A percentile compares a stretch with the other conserved stretches of the same genome.
Conservation (phyloP, 1,140 invertebrate species). For the Telenomus remus region DNA sequence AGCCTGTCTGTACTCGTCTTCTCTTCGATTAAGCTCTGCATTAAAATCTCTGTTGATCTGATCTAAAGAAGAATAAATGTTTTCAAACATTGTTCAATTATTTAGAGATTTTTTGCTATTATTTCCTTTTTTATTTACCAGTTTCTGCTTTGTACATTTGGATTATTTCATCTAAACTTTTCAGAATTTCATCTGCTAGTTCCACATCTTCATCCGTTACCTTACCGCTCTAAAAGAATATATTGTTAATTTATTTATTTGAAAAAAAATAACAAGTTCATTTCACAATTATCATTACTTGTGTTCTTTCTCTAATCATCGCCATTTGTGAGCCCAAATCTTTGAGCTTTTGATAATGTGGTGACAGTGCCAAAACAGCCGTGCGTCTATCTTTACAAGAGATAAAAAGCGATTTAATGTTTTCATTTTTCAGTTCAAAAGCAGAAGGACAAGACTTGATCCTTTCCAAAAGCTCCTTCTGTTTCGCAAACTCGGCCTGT, state of each 20-base stretch:
- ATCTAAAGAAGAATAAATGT: conserved; percentile 43
- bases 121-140: conserved; percentile 63
- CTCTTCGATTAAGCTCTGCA: conserved; percentile 66
- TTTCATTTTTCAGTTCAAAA: conserved; percentile 66
- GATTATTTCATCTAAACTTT: conserved; percentile 59
- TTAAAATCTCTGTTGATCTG: conserved; percentile 62
- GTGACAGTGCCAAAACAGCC: conserved; percentile 51
- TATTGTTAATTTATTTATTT: neutral
- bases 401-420: conserved; percentile 66
- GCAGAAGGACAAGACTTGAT: conserved; percentile 61
- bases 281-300: conserved; percentile 61
- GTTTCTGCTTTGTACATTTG: conserved; percentile 69
- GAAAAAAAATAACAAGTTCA: conserved; percentile 2
- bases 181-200: conserved; percentile 57
- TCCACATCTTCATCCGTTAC: conserved; percentile 58
- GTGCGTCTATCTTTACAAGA: conserved; percentile 66
- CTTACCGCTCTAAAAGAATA: conserved; percentile 60
- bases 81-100: conserved; percentile 3
- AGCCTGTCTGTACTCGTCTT: conserved; percentile 66
- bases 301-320: conserved; percentile 75
- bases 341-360: conserved; percentile 65
- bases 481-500: conserved; percentile 56
- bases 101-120: neutral
- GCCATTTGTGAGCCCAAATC: conserved; percentile 70
- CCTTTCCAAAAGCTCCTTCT: conserved; percentile 64